A percentile compares a stretch with the other conserved stretches of the same genome.
Conservation (phyloP, 2,797 vertebrate species). For the Oryzias dopingdopingensis region DNA sequence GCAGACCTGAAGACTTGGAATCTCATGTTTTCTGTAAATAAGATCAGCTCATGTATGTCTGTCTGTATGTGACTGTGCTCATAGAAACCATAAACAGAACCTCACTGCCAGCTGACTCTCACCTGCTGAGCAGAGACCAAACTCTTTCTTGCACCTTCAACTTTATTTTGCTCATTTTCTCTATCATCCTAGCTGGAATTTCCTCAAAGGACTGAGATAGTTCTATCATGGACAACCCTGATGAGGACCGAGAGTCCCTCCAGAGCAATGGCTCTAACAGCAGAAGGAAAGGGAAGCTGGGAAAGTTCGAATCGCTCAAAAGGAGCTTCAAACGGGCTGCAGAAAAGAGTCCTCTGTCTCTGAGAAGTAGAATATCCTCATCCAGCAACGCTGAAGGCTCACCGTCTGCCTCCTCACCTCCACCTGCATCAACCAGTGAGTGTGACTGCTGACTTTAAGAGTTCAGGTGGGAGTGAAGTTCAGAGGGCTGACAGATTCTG, state of each 20-base stretch:
- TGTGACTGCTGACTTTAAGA: slow-evolving; percentile 1
- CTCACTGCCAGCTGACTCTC: background rate
- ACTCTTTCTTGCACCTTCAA: background rate
- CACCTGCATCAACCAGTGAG: slow-evolving; percentile 66
- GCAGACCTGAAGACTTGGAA: background rate
- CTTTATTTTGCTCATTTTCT: background rate
- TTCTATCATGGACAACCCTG: slow-evolving; percentile 32
- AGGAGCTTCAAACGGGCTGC: slow-evolving; percentile 21
- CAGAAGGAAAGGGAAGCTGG: slow-evolving; percentile 7
- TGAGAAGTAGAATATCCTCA: slow-evolving; percentile 16
- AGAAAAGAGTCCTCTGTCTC: slow-evolving; percentile 35
- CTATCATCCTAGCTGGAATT: slow-evolving; percentile 4
- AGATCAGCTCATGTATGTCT: slow-evolving; percentile 9
- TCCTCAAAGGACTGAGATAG: slow-evolving; percentile 11
- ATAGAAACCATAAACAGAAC: slow-evolving; percentile 2
- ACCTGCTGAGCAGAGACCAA: background rate
- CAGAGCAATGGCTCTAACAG: slow-evolving; percentile 10
- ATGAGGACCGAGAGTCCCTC: slow-evolving; percentile 23
- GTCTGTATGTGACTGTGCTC: slow-evolving; percentile 9
- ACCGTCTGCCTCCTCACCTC: background rate
- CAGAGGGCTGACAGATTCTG: slow-evolving; percentile 3
- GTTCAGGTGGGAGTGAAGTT: slow-evolving; percentile 27
- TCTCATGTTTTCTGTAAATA: slow-evolving; percentile 70
- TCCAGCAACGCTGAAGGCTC: background rate
- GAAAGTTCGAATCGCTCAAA: slow-evolving; percentile 21